Evolutionary conservation across 1,140 invertebrate genomes (phyloP), one percentile per base, ranked within the genome.

Genomic region (Drosophila trapezifrons): DNA sequence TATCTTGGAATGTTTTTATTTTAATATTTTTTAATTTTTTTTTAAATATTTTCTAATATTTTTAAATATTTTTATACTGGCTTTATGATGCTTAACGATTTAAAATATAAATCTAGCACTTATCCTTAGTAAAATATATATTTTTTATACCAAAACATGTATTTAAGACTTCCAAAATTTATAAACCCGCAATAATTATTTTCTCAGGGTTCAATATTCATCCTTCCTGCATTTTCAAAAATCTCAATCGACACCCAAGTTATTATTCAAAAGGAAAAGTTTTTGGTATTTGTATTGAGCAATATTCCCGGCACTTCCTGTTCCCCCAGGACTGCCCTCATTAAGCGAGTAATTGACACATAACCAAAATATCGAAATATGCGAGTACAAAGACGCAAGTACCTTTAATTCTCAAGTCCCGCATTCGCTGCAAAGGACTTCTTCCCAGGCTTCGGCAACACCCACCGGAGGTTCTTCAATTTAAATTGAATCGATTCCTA

Each of bases 401-500:
- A 75, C 54, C 72, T 76, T 66, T 46, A 63, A 46, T 43, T 47
- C 49, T 57, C 29, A 25, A 22, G 13, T 76, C 73, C 73, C 73
- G 73, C 73, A 76, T 76, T 42, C 13, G 22, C 35, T n/a, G 18
- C 18, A 10, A 59, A 56, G 66, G 69, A 45, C 67, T 55, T 52
- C 62, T 77, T 76, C 73, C 74, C 74, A 77, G 74, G 73, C 74
- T 77, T 73, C 20, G 71, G 40, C 45, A 17, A 64, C 78, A 59
- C 80, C 75, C 76, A 83, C 80, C 47, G 64, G 46, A 77, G 45
- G 76, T 76, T 87, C 82, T 82, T 87, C 42, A 87, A 52, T 85
- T 85, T 82, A 87, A 86, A 87, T 87, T 86, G 79, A 84, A 87
- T 83, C 75, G 66, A 78, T 75, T 81, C 45, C 70, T 45, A 52